Evolutionary conservation across 2,888 invertebrate species (phyloP).

Genomic region (Protophormia terraenovae): DNA sequence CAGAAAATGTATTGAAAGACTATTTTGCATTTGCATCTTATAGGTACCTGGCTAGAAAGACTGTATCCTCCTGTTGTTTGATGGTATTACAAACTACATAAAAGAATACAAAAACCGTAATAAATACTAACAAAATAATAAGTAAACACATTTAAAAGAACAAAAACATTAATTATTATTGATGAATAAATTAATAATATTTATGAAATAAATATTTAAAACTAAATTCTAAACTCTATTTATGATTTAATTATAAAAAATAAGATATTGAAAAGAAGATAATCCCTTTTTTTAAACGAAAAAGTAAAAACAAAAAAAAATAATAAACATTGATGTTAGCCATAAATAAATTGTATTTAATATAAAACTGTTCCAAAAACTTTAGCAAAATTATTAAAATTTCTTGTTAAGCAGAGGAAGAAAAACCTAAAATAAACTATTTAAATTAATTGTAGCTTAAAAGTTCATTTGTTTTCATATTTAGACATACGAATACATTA

Average conservation of each 20-base stretch:
- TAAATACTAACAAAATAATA: too few relatives aligned
- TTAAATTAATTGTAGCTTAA: slow-evolving; percentile 20
- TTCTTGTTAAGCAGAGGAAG: slow-evolving; percentile 18
- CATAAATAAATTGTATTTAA: not conserved
- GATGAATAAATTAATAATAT: not conserved
- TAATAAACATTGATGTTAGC: slow-evolving; percentile 33
- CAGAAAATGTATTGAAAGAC: slow-evolving; percentile 67
- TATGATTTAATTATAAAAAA: slow-evolving; percentile 10
- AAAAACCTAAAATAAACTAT: slow-evolving; percentile 17
- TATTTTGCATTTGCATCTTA: slow-evolving; percentile 69
- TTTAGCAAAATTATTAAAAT: slow-evolving; percentile 53
- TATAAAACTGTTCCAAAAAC: slow-evolving; percentile 37
- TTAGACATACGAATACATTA: too few relatives aligned
- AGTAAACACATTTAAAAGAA: slow-evolving; percentile 20
- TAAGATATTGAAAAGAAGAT: slow-evolving; percentile 52
- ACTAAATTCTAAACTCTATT: slow-evolving; percentile 43
- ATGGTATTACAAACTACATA: slow-evolving; percentile 81
- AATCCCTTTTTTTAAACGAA: slow-evolving; percentile 39
- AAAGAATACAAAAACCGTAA: slow-evolving; percentile 63
- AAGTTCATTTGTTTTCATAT: slow-evolving; percentile 30
- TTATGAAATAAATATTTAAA: not conserved
- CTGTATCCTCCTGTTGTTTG: slow-evolving; percentile 82
- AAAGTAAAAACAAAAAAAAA: slow-evolving; percentile 7
- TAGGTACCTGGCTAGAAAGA: slow-evolving; percentile 82
- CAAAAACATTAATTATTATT: slow-evolving; percentile 15